These are phyloP conservation scores for Neotoxoptera formosana DNA, from an alignment of 1,140 invertebrate species.

Conservation along the genomic window DNA sequence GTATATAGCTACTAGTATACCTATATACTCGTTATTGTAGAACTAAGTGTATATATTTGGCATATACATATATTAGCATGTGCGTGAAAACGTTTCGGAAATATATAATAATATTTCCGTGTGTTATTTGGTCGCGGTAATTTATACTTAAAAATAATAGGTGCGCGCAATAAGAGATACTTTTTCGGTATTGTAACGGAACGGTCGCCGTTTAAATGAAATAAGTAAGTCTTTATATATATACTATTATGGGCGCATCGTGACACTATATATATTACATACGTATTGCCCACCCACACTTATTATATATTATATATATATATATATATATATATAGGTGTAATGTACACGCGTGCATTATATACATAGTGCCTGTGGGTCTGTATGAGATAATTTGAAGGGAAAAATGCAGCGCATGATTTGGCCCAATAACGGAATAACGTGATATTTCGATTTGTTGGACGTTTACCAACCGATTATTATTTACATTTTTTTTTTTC, in stretches of 20 bases:
- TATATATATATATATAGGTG: too few relatives aligned
- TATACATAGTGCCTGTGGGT: neutral
- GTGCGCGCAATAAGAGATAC: neutral
- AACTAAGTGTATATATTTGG: neutral
- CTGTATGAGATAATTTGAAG: neutral
- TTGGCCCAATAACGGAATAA: slow-evolving; percentile 42
- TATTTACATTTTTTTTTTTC: slow-evolving; percentile 9
- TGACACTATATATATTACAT: neutral
- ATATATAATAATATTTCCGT: neutral
- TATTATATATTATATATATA: too few relatives aligned
- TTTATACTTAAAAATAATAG: neutral
- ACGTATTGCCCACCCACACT: neutral
- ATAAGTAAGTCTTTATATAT: neutral
- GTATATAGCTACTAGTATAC: neutral
- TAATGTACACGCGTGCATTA: neutral
- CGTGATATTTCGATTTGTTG: slow-evolving; percentile 15
- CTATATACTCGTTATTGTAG: neutral
- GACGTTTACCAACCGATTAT: neutral
- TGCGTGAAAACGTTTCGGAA: neutral
- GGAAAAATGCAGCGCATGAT: neutral
- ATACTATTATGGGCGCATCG: neutral
- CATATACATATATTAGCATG: neutral
- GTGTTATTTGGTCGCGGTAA: neutral
- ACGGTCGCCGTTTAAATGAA: neutral
- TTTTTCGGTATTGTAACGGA: neutral